A percentile compares a stretch with the other conserved stretches of the same genome.
These are phyloP conservation scores for Myanophis thanlyinensis DNA, from an alignment of 2,113 vertebrate genomes.

Conservation along the genomic window DNA sequence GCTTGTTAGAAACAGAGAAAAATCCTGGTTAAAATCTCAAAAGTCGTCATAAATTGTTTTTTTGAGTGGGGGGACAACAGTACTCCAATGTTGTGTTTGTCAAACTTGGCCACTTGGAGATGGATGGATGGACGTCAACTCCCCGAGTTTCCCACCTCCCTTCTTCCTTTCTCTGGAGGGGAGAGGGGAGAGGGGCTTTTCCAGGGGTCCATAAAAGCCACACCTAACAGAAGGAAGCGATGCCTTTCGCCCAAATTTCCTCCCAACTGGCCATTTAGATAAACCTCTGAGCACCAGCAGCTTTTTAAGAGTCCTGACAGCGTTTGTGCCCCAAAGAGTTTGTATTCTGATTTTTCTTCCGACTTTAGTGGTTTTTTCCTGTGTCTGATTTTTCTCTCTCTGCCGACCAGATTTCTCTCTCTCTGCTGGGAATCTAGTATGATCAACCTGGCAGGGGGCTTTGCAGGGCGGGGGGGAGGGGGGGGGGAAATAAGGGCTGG, in stretches of 20 bases:
- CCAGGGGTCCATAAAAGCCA: not conserved
- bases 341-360: constrained; percentile 43
- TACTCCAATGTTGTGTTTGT: fast-evolving
- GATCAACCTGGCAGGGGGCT: constrained; percentile 44
- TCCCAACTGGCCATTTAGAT: constrained; percentile 1
- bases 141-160: too few relatives aligned
- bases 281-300: constrained; percentile 14
- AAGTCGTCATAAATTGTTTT: too few relatives aligned
- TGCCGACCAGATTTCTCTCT: constrained; percentile 60
- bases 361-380: constrained; percentile 57
- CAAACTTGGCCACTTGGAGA: not conserved
- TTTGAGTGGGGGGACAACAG: too few relatives aligned
- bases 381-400: constrained; percentile 58
- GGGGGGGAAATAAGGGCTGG: constrained; percentile 31
- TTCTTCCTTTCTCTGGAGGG: not conserved
- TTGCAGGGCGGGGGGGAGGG: not conserved
- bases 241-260: not conserved
- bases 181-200: not conserved
- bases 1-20: not conserved
- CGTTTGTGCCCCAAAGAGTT: not conserved
- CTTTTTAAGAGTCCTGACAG: constrained; percentile 14
- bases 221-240: not conserved
- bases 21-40: not conserved
- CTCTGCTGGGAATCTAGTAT: constrained; percentile 62
- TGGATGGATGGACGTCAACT: too few relatives aligned